phyloP scores from a whole-genome alignment of 2,888 invertebrate genomes.

The Nesidiocoris tenuis region DNA sequence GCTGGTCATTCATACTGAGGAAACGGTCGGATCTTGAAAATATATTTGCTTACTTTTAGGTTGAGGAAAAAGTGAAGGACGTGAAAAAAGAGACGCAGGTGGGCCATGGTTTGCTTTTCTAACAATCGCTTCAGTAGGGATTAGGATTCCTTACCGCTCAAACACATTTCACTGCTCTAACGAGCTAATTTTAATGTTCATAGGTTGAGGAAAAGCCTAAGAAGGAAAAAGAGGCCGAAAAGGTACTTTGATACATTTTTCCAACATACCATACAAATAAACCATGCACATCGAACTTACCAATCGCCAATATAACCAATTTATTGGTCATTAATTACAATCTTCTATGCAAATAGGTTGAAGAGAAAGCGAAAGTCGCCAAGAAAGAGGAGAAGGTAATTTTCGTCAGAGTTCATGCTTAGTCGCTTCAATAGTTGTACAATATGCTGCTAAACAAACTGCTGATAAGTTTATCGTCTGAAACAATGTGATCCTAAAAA shows the following conservation, averaged over 20 bases:
- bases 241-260: slow-evolving; percentile 11
- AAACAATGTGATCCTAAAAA: too few relatives aligned
- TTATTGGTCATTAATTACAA: too few relatives aligned
- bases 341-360: slow-evolving; percentile 1
- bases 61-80: slow-evolving; percentile 30
- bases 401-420: not conserved
- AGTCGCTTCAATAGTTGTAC: too few relatives aligned
- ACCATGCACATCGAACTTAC: not conserved
- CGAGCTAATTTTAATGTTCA: not conserved
- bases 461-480: too few relatives aligned
- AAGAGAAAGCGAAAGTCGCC: slow-evolving; percentile 17
- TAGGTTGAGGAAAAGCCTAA: slow-evolving; percentile 23
- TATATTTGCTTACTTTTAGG: too few relatives aligned
- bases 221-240: slow-evolving; percentile 21
- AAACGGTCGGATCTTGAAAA: too few relatives aligned
- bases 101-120: not conserved
- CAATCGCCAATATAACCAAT: too few relatives aligned
- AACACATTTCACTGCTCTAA: not conserved
- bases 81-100: slow-evolving; percentile 31
- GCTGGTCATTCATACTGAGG: too few relatives aligned
- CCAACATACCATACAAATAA: not conserved
- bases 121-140: not conserved
- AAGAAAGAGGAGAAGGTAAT: slow-evolving; percentile 35
- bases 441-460: not conserved
- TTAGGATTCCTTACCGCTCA: too few relatives aligned